Percentiles rank a stretch among this genome's conserved stretches.
Evolutionary conservation across 2,113 vertebrate genomes (phyloP).

Genomic region (Dipodomys stephensi): DNA sequence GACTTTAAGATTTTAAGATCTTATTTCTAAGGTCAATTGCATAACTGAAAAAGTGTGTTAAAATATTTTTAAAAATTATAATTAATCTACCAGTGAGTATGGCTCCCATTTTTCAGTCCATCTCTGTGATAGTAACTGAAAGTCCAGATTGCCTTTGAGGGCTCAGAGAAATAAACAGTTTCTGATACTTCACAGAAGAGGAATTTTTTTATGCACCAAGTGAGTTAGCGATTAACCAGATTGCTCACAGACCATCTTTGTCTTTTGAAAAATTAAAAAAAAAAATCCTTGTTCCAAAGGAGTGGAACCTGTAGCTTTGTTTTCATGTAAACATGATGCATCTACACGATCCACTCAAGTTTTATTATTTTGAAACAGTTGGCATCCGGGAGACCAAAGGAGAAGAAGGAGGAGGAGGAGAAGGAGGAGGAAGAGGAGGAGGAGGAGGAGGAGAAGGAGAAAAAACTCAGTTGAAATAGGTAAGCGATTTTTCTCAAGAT

Average conservation of each 20-base stretch:
- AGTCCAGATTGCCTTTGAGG: conserved; percentile 84
- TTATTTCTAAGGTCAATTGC: conserved; percentile 61
- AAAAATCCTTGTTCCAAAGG: conserved; percentile 72
- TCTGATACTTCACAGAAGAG: conserved; percentile 81
- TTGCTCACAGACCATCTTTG: conserved; percentile 71
- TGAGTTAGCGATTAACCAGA: conserved; percentile 72
- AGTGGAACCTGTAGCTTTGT: conserved; percentile 60
- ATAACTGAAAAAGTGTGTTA: conserved; percentile 66
- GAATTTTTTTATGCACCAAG: conserved; percentile 74
- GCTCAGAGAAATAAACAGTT: conserved; percentile 84
- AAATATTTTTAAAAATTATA: conserved; percentile 72
- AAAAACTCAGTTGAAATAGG: conserved; percentile 29
- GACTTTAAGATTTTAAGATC: neutral
- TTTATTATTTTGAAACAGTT: conserved; percentile 44
- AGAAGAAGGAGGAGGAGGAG: neutral
- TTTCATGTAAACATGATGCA: conserved; percentile 63
- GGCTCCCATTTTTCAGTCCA: conserved; percentile 81
- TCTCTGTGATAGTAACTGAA: conserved; percentile 81
- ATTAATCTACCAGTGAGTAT: conserved; percentile 83
- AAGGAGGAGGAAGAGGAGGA: no score
- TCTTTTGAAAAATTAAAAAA: conserved; percentile 66
- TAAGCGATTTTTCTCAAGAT: conserved; percentile 33
- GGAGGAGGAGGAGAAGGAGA: neutral
- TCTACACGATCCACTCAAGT: conserved; percentile 46
- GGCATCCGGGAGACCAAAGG: conserved; percentile 29